Evolutionary conservation across 64 coral and sea anemone genomes (phyloP).

Genomic region (Stichodactyla mertensii): DNA sequence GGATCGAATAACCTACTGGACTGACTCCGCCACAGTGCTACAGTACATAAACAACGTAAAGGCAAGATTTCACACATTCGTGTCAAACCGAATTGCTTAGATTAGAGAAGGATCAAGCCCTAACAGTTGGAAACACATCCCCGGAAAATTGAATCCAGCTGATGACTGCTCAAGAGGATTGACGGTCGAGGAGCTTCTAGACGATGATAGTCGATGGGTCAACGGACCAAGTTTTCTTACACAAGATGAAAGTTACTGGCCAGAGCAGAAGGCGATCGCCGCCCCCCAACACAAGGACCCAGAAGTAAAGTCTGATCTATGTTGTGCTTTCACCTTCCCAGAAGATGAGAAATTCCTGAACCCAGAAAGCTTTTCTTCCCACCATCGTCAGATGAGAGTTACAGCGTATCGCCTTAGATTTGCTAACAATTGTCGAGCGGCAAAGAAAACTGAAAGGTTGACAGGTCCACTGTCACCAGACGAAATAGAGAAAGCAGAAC

Average conservation of each 20-base stretch:
- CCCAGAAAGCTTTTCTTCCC: background rate
- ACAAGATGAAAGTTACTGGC: no score
- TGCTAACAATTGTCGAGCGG: background rate
- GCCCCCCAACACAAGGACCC: background rate
- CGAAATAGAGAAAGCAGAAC: background rate
- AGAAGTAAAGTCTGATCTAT: background rate
- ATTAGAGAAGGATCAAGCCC: conserved; percentile 24
- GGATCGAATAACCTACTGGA: conserved; percentile 27
- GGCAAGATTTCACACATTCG: conserved; percentile 52
- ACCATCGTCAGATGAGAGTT: background rate
- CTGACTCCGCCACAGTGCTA: conserved; percentile 37
- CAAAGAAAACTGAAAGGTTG: background rate
- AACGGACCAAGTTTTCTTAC: conserved; percentile 32
- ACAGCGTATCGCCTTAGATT: background rate
- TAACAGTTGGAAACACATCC: conserved; percentile 25
- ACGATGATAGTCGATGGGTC: conserved; percentile 21
- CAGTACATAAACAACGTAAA: conserved; percentile 35
- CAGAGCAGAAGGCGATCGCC: no score
- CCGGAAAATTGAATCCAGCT: conserved; percentile 32
- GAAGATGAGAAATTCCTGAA: conserved; percentile 7
- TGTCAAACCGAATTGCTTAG: conserved; percentile 42
- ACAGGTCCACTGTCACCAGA: background rate
- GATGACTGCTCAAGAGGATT: conserved; percentile 28
- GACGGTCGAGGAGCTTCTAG: background rate
- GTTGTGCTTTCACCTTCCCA: background rate